Evolutionary conservation across 2,888 invertebrate species (phyloP).

Genomic region (Coelopa pilipes): DNA sequence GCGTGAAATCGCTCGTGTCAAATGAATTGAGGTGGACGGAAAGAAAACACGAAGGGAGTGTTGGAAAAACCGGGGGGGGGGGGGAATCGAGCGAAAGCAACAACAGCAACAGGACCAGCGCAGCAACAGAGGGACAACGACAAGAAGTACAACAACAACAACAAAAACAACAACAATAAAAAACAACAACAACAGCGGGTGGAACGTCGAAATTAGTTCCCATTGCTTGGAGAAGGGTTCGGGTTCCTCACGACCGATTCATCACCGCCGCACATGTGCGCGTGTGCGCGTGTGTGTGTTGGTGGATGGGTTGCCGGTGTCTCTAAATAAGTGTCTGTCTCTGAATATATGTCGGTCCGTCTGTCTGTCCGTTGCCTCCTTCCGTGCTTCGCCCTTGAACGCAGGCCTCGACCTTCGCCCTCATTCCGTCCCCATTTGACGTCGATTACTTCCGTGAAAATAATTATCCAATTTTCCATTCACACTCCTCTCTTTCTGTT

Average conservation of each 20-base stretch:
- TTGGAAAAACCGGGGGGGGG: too few species aligned
- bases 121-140: neutral
- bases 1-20: too few species aligned
- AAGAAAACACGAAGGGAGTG: too few species aligned
- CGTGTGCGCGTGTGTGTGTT: neutral
- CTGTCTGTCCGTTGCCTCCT: slow-evolving; percentile 19
- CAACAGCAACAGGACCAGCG: neutral
- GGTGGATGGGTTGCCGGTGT: neutral
- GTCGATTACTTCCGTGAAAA: too few species aligned
- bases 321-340: neutral
- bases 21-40: too few species aligned
- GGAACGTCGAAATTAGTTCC: slow-evolving; percentile 4
- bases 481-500: too few species aligned
- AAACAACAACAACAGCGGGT: neutral
- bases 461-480: too few species aligned
- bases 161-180: neutral
- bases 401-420: neutral
- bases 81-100: neutral
- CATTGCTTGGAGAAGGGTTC: slow-evolving; percentile 14
- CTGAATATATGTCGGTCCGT: neutral
- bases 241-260: slow-evolving; percentile 21
- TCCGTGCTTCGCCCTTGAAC: neutral
- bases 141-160: neutral
- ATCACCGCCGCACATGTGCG: slow-evolving; percentile 16
- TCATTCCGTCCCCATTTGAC: too few species aligned